phyloP scores from a whole-genome alignment of 2,797 vertebrate genomes.

The Sylvilagus floridanus region DNA sequence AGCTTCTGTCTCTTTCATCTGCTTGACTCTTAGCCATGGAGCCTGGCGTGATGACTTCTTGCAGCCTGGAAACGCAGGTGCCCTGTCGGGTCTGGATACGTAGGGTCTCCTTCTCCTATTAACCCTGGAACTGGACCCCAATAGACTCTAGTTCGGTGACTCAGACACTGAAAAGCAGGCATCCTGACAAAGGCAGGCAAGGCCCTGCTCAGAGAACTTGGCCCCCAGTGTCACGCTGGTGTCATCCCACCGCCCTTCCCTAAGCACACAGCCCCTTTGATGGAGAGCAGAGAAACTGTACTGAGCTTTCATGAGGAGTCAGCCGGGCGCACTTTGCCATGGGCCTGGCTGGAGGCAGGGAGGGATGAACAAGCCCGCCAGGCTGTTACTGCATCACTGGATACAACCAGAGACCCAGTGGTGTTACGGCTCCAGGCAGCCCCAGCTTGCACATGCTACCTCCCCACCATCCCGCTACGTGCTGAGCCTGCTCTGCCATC shows the following conservation, averaged over 20 bases:
- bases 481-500: slow-evolving; percentile 82
- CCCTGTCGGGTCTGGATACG: background rate
- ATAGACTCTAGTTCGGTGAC: background rate
- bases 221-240: rapidly evolving
- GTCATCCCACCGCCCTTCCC: background rate
- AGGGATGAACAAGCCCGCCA: background rate
- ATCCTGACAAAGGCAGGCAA: background rate
- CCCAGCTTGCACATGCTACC: slow-evolving; percentile 78
- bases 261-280: background rate
- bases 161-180: background rate
- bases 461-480: slow-evolving; percentile 83
- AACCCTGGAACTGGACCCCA: background rate
- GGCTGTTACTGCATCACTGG: slow-evolving; percentile 38
- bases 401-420: slow-evolving; percentile 70
- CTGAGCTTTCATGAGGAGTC: slow-evolving; percentile 48
- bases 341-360: slow-evolving; percentile 60
- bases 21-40: background rate
- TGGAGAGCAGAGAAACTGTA: background rate
- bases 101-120: background rate
- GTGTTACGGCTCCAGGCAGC: slow-evolving; percentile 80
- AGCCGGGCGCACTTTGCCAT: background rate
- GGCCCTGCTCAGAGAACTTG: background rate
- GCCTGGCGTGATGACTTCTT: too few species aligned
- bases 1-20: background rate
- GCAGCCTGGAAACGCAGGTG: background rate